Evolutionary conservation across 2,888 invertebrate genomes (phyloP), one percentile per base, ranked within the genome.

Genomic region (Synanthedon formicaeformis): DNA sequence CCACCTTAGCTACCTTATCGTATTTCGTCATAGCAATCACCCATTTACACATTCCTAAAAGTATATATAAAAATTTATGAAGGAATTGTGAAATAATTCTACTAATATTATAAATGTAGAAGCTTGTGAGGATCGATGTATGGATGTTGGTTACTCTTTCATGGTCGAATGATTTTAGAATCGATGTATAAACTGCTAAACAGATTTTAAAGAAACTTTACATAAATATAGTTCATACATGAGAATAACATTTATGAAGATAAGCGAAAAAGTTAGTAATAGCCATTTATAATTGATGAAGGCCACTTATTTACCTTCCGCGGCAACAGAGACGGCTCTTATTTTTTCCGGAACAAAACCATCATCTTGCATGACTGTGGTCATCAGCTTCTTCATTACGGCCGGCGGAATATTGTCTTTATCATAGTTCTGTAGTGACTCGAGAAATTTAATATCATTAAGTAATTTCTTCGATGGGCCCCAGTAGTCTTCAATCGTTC

Each of bases 11-110:
- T 2, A 98, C 96, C 66, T 93, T 93, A 75, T 98, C 97, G 74
- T 98, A 99, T 66, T 96, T 95, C 1, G 96, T 95, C 80, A 99
- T 93, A 0, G 98, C 98, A 59, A 95, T 92, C 23, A 98, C 95
- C 98, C 98, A 99, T 67, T 94, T 94, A 73, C 97, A 97, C 66
- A 96, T 86, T 54, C 94, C 91, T 91, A 54, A 40, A 34, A 34
- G 2, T 34, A 10, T 34, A 34, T 10, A 34, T 8, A 10, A 10
- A 34, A 34, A 0, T 8, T 34, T 10, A 34, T 34, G 5, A 23
- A 23, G 4, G 5, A 23, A 5, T 23, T 23, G 23, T 23, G 1
- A 23, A 23, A 34, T 34, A 6, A 34, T 34, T 10, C 8, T 34
- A 34, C 34, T 8, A 34, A 10, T 27, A 27, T 27, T 34, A 34